These are phyloP conservation scores for Caenorhabditis inopinata DNA, from an alignment of 1,140 invertebrate genomes.

Conservation along the genomic window DNA sequence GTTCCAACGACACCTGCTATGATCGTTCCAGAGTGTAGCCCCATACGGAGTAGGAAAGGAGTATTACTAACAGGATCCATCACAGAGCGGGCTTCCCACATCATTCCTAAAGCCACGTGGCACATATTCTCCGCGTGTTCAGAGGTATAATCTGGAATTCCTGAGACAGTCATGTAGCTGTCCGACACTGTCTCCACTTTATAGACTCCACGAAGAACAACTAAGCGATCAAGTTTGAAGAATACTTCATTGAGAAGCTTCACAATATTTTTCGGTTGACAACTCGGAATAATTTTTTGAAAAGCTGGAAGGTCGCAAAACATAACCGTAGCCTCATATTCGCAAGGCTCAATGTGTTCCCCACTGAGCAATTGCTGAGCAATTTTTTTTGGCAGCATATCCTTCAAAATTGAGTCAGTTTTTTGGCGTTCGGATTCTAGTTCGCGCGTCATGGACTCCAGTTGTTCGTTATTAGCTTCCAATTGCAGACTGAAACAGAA, in stretches of 20 bases:
- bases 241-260: conserved; percentile 30
- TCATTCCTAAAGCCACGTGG: conserved; percentile 77
- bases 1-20: conserved; percentile 70
- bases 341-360: conserved; percentile 55
- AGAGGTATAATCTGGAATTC: conserved; percentile 85
- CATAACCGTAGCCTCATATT: conserved; percentile 59
- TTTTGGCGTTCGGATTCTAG: conserved; percentile 92
- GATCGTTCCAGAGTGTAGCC: conserved; percentile 62
- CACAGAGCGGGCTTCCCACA: conserved; percentile 63
- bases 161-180: conserved; percentile 98
- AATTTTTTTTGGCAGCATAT: conserved; percentile 58
- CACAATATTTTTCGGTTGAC: conserved; percentile 54
- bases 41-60: conserved; percentile 55
- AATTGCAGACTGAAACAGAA: conserved; percentile 70
- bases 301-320: conserved; percentile 59
- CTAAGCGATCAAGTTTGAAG: conserved; percentile 50
- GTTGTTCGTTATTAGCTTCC: conserved; percentile 90
- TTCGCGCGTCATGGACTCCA: conserved; percentile 90
- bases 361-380: conserved; percentile 61
- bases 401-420: conserved; percentile 75
- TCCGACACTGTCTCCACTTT: conserved; percentile 99
- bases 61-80: conserved; percentile 57
- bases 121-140: conserved; percentile 91
- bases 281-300: conserved; percentile 58
- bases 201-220: conserved; percentile 53